These are phyloP conservation scores for Parelbella ahira DNA, from an alignment of 2,888 invertebrate genomes.

Conservation along the genomic window DNA sequence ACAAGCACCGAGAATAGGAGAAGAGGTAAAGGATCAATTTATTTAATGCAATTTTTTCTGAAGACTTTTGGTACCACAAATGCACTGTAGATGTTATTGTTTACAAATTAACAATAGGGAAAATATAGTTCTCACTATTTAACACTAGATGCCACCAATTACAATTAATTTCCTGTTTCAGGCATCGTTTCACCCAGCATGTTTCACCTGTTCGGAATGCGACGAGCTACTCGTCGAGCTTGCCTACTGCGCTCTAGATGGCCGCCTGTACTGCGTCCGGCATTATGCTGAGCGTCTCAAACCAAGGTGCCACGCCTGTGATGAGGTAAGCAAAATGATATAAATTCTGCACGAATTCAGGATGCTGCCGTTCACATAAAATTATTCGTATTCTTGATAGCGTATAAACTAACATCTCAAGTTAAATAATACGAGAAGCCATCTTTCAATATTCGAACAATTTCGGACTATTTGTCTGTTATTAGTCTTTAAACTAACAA, in stretches of 20 bases:
- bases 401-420: too few species aligned
- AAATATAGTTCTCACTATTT: conserved; percentile 32
- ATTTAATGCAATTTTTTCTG: not conserved
- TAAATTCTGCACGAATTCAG: too few species aligned
- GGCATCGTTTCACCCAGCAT: conserved; percentile 93
- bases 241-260: conserved; percentile 95
- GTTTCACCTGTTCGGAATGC: conserved; percentile 94
- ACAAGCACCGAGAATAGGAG: conserved; percentile 90
- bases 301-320: conserved; percentile 97
- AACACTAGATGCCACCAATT: conserved; percentile 38
- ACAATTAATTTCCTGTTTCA: conserved; percentile 32
- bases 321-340: conserved; percentile 90
- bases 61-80: too few species aligned
- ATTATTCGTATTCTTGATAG: too few species aligned
- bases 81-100: too few species aligned
- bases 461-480: too few species aligned
- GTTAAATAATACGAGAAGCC: too few species aligned
- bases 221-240: conserved; percentile 96
- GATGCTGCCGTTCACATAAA: too few species aligned
- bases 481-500: too few species aligned
- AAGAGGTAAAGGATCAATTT: conserved; percentile 63
- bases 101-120: too few species aligned
- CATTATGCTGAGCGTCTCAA: conserved; percentile 98
- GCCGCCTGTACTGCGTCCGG: conserved; percentile 93
- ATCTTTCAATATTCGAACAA: too few species aligned